Conservation (phyloP, 2,888 invertebrate genomes). For the Pyrochroa serraticornis region DNA sequence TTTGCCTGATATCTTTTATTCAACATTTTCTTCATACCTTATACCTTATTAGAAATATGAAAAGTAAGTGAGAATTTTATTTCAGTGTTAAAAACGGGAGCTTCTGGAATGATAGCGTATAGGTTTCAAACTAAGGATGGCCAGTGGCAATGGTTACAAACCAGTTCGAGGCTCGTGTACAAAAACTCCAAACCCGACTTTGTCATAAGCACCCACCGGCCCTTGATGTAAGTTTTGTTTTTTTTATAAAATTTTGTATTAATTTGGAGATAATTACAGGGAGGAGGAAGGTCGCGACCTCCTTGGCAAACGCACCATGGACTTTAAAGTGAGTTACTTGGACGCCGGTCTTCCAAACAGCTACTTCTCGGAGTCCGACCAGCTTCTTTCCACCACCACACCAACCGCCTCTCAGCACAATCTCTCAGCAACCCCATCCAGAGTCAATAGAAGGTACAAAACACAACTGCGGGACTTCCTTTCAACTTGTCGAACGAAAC, state of each 20-base stretch:
- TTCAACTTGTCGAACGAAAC: constrained; percentile 78
- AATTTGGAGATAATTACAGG: constrained; percentile 63
- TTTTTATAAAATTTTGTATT: constrained; percentile 9
- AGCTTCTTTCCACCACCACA: constrained; percentile 68
- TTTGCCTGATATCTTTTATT: no score
- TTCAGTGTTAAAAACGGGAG: constrained; percentile 97
- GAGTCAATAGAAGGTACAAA: constrained; percentile 89
- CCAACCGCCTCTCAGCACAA: constrained; percentile 58
- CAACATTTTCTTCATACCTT: no score
- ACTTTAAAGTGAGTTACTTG: constrained; percentile 97
- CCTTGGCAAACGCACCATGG: constrained; percentile 97
- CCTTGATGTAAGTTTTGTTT: constrained; percentile 86
- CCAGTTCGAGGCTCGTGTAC: constrained; percentile 94
- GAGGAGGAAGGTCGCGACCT: constrained; percentile 98
- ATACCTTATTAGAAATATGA: no score
- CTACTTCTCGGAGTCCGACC: constrained; percentile 88
- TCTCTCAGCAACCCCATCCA: constrained; percentile 67
- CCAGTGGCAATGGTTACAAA: constrained; percentile 98
- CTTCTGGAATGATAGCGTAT: constrained; percentile 99
- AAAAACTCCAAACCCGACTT: constrained; percentile 99
- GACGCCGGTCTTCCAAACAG: constrained; percentile 91
- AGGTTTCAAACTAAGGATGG: constrained; percentile 93
- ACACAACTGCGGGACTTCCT: constrained; percentile 91
- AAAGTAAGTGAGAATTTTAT: constrained; percentile 10
- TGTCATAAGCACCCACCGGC: constrained; percentile 97